phyloP scores from a whole-genome alignment of 92 coral and sea anemone genomes.

The Parazoanthus darwini region DNA sequence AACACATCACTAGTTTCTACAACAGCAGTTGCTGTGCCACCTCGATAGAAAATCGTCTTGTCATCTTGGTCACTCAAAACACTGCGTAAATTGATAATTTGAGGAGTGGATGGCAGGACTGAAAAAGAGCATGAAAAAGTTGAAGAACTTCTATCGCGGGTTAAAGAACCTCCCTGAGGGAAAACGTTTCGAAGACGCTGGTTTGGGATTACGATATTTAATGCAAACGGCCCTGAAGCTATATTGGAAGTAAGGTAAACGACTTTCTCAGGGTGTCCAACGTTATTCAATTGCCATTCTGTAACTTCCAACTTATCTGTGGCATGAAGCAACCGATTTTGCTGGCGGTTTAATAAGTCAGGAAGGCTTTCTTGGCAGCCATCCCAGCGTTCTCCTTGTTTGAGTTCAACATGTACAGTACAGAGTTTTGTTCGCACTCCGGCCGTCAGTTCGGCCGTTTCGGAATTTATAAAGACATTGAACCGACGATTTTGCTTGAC shows the following conservation, averaged over 20 bases:
- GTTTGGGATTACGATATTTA: neutral
- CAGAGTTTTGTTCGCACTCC: conserved; percentile 18
- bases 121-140: neutral
- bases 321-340: neutral
- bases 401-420: neutral
- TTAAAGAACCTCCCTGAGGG: neutral
- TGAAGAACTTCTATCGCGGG: neutral
- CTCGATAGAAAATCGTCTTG: neutral
- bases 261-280: neutral
- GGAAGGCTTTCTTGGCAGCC: conserved; percentile 26
- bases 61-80: too few species aligned
- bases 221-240: neutral
- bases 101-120: conserved; percentile 10
- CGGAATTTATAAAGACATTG: neutral
- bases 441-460: neutral
- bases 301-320: neutral
- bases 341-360: neutral
- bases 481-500: neutral
- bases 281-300: neutral
- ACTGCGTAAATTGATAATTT: neutral
- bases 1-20: neutral
- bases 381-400: neutral
- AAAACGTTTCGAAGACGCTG: neutral
- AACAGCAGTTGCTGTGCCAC: neutral
- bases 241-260: neutral